These are phyloP conservation scores for Rhombomys opimus DNA, from an alignment of 2,113 vertebrate genomes.

Conservation along the genomic window DNA sequence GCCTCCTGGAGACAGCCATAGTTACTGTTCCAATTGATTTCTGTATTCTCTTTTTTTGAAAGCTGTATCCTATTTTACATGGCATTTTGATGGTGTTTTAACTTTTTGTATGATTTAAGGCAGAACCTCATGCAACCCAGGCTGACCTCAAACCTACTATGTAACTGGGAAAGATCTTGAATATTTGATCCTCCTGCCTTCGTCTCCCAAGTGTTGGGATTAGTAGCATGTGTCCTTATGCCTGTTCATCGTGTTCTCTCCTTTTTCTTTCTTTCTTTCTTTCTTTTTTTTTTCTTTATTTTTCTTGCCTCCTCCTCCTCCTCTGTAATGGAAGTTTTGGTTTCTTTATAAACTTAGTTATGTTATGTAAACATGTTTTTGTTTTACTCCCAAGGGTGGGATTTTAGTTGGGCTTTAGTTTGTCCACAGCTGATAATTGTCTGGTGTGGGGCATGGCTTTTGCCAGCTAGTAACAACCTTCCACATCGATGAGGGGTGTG, in stretches of 20 bases:
- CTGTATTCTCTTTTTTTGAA: neutral
- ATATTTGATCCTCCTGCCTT: neutral
- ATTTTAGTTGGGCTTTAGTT: too few species aligned
- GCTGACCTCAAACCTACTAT: neutral
- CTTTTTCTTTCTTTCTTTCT: neutral
- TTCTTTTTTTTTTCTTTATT: neutral
- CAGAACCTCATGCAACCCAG: neutral
- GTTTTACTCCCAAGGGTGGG: too few species aligned
- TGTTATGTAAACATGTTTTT: too few species aligned
- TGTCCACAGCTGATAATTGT: too few species aligned
- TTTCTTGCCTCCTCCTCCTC: too few species aligned
- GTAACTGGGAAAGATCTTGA: neutral
- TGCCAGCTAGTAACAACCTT: too few species aligned
- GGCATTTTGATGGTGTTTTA: neutral
- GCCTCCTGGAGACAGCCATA: neutral
- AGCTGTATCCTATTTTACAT: neutral
- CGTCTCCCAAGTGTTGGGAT: neutral
- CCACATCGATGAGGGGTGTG: too few species aligned
- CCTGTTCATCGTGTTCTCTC: too few species aligned
- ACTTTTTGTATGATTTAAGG: neutral
- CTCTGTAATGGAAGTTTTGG: too few species aligned
- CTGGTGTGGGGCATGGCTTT: too few species aligned
- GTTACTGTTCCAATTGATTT: neutral
- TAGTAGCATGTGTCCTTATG: neutral
- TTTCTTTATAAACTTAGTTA: too few species aligned